Evolutionary conservation across 2,888 invertebrate species (phyloP), one percentile per base, ranked within the genome.

Genomic region (Bedellia somnulentella): DNA sequence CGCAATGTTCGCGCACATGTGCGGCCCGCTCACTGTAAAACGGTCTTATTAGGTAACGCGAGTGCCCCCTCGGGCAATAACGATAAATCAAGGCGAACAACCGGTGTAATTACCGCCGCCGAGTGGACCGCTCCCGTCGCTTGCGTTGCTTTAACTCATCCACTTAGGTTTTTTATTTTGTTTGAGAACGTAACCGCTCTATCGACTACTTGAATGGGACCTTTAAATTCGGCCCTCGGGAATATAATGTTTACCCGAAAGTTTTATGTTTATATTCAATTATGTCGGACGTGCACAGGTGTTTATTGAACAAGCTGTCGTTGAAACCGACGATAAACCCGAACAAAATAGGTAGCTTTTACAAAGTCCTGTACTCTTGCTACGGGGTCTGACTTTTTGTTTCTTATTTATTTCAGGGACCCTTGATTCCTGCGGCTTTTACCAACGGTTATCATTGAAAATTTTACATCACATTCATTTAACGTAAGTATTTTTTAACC

Each of bases 371-470:
- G n/a, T n/a, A n/a, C n/a, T n/a, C n/a, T n/a, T n/a, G n/a, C n/a
- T n/a, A n/a, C n/a, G n/a, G n/a, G n/a, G n/a, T n/a, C n/a, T n/a
- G n/a, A n/a, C n/a, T n/a, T n/a, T n/a, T n/a, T n/a, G n/a, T n/a
- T n/a, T n/a, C n/a, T n/a, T n/a, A n/a, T n/a, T n/a, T 67, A 63
- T 86, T 87, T 44, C 87, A 94, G 93, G 93, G 93, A 67, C 91
- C 93, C 68, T 83, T 95, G 83, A 94, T 95, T 85, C 94, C 94
- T 80, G 93, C 94, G 81, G 93, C 93, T 80, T 95, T 94, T 82
- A 94, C 94, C 83, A 95, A 95, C 83, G 95, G 95, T 81, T 94
- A 93, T 84, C 93, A 94, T 86, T 90, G 88, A 89, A 80, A 80
- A 81, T 66, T 70, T 71, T 62, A 56, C 64, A 75, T 71, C 68